Conservation (phyloP, 2,113 vertebrate genomes). For the Cynoglossus semilaevis region DNA sequence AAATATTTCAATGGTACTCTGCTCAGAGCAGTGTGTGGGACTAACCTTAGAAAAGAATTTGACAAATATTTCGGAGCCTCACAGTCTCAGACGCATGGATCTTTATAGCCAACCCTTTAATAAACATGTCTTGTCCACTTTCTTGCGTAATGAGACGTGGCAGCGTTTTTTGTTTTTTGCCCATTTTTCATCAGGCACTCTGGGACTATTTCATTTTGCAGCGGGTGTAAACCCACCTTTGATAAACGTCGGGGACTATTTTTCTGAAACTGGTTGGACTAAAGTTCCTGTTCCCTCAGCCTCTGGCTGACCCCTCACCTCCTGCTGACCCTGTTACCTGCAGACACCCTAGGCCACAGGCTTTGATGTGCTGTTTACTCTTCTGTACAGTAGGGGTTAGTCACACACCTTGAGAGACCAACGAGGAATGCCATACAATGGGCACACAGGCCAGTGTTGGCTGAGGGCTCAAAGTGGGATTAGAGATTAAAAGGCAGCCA, state of each 20-base stretch:
- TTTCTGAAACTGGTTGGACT: not conserved
- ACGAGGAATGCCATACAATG: constrained; percentile 70
- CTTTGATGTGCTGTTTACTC: constrained; percentile 72
- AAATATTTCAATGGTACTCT: constrained; percentile 7
- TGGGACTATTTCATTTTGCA: constrained; percentile 44
- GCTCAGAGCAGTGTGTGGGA: not conserved
- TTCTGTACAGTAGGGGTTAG: constrained; percentile 79
- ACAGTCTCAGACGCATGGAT: not conserved
- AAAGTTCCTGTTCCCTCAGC: constrained; percentile 16
- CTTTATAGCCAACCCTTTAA: constrained; percentile 26
- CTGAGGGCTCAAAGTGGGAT: constrained; percentile 69
- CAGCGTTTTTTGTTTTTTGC: constrained; percentile 43
- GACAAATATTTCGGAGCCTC: constrained; percentile 15
- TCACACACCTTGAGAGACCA: constrained; percentile 68
- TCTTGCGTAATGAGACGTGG: constrained; percentile 36
- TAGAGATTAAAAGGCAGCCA: constrained; percentile 74
- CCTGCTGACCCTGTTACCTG: constrained; percentile 69
- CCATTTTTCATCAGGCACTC: constrained; percentile 49
- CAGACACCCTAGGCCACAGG: constrained; percentile 56
- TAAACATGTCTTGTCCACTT: constrained; percentile 40
- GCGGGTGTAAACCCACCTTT: constrained; percentile 2
- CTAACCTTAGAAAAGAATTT: not conserved
- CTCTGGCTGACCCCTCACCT: constrained; percentile 59
- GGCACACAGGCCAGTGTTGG: constrained; percentile 59
- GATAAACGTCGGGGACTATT: not conserved